These are phyloP conservation scores for Camptogramma bilineatum DNA, from an alignment of 2,888 invertebrate species.

Conservation along the genomic window DNA sequence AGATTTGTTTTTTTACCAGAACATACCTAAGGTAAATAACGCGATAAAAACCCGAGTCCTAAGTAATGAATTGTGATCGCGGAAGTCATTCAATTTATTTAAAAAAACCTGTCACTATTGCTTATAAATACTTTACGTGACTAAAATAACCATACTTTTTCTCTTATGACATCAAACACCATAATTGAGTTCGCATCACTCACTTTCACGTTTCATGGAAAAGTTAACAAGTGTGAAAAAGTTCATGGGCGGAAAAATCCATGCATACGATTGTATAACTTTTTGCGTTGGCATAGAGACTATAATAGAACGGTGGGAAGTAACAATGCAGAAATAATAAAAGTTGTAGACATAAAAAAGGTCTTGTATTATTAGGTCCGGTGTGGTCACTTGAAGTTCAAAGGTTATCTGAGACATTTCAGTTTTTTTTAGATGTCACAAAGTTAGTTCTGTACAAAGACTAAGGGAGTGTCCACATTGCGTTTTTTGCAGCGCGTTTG, in stretches of 20 bases:
- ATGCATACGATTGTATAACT: constrained; percentile 5
- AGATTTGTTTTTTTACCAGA: too few species aligned
- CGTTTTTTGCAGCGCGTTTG: too few species aligned
- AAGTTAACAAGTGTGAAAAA: constrained; percentile 40
- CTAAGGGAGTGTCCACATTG: too few species aligned
- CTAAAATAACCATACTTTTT: constrained; percentile 20
- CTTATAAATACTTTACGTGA: neutral
- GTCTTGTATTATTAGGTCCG: constrained; percentile 18
- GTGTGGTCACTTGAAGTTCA: constrained; percentile 7
- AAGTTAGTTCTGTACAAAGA: too few species aligned
- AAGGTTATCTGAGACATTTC: constrained; percentile 4
- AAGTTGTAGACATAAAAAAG: constrained; percentile 20
- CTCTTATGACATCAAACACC: constrained; percentile 30
- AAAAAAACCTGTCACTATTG: too few species aligned
- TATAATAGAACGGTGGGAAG: neutral
- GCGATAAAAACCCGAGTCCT: too few species aligned
- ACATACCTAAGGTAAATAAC: too few species aligned
- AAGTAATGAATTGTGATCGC: too few species aligned
- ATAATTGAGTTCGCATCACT: constrained; percentile 34
- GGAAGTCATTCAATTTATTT: too few species aligned
- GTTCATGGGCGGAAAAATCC: constrained; percentile 31
- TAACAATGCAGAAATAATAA: constrained; percentile 21
- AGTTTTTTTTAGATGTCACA: neutral
- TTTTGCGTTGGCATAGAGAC: constrained; percentile 7
- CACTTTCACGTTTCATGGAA: constrained; percentile 37